These are phyloP conservation scores for Oithona nana DNA, from an alignment of 2,888 invertebrate species.

Conservation along the genomic window DNA sequence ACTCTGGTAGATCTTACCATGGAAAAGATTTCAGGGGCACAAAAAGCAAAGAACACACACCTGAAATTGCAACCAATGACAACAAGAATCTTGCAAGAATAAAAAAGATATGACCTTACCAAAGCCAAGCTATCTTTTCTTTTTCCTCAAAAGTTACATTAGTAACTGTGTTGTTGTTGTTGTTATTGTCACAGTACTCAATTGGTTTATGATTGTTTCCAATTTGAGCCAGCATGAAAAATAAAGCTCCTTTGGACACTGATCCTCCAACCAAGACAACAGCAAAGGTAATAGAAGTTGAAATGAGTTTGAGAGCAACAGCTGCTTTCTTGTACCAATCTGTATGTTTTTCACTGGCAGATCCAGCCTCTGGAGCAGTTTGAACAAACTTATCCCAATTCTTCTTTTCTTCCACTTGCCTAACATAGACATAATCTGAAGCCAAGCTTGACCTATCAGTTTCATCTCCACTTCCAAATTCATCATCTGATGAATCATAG, in stretches of 20 bases:
- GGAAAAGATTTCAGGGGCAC: background rate
- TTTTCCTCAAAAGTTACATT: background rate
- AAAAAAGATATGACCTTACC: background rate
- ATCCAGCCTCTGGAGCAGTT: background rate
- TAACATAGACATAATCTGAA: background rate
- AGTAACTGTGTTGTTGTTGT: background rate
- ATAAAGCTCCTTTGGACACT: background rate
- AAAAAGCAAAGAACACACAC: slow-evolving; percentile 2
- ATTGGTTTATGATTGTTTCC: background rate
- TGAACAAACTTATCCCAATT: background rate
- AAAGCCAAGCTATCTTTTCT: background rate
- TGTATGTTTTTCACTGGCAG: background rate
- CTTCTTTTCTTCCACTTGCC: background rate
- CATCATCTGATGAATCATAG: too few species aligned
- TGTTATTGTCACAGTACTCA: background rate
- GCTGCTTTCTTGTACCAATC: background rate
- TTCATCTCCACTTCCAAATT: too few species aligned
- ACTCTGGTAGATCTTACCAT: background rate
- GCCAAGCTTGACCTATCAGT: background rate
- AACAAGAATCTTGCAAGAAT: too few species aligned
- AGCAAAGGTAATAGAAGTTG: background rate
- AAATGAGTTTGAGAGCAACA: background rate
- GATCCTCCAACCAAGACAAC: background rate
- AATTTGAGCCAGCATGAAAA: background rate
- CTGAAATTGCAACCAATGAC: too few species aligned